Evolutionary conservation across 1,140 invertebrate genomes (phyloP).

Genomic region (Nasonia giraulti): DNA sequence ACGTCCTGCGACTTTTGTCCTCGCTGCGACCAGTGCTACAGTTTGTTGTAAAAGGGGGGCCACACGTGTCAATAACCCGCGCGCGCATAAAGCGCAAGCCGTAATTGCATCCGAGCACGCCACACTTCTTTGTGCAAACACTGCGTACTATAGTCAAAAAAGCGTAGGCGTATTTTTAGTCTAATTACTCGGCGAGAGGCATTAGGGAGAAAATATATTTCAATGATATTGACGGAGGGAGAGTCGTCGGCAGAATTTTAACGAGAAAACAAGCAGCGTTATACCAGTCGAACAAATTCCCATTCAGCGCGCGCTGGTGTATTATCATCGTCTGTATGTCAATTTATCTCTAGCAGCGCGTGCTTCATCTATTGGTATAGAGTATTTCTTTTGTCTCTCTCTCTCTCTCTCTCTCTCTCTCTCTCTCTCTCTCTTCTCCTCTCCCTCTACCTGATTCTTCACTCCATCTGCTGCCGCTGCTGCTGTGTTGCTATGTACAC

Average conservation of each 20-base stretch:
- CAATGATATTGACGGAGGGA: background rate
- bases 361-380: conserved; percentile 40
- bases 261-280: conserved; percentile 27
- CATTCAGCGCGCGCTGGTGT: background rate
- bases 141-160: background rate
- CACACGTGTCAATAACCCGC: background rate
- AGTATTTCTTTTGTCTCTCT: background rate
- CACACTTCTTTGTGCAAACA: background rate
- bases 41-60: background rate
- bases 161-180: background rate
- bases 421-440: background rate
- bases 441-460: conserved; percentile 18
- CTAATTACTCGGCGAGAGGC: background rate
- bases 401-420: background rate
- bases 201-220: background rate
- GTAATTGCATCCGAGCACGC: background rate
- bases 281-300: conserved; percentile 16
- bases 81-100: background rate
- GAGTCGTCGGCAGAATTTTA: conserved; percentile 18
- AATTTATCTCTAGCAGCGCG: conserved; percentile 31
- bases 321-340: conserved; percentile 28
- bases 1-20: background rate
- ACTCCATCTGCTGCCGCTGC: conserved; percentile 7
- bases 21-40: background rate
- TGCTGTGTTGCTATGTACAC: background rate